These are phyloP conservation scores for Pammene aurita DNA, from an alignment of 2,888 invertebrate species.

Conservation along the genomic window DNA sequence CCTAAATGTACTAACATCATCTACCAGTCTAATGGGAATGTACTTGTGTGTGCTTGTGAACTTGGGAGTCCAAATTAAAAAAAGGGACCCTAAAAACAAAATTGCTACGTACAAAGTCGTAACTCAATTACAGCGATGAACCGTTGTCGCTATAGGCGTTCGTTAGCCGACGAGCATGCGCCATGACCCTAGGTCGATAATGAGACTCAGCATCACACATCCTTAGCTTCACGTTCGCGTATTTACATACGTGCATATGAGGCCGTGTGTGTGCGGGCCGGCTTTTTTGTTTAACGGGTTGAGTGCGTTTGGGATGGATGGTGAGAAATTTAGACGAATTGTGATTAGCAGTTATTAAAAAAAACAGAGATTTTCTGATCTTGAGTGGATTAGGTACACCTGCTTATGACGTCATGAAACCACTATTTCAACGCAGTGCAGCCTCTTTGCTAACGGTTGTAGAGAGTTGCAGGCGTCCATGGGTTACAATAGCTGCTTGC, in stretches of 20 bases:
- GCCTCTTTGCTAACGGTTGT: no score
- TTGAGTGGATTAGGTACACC: background rate
- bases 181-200: conserved; percentile 84
- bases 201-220: conserved; percentile 82
- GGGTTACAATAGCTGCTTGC: no score
- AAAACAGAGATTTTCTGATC: background rate
- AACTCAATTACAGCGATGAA: conserved; percentile 82
- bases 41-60: no score
- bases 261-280: conserved; percentile 41
- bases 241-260: conserved; percentile 83
- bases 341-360: conserved; percentile 1
- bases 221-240: conserved; percentile 80
- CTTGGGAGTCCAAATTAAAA: conserved; percentile 17
- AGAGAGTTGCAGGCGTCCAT: no score
- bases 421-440: no score
- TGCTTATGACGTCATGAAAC: no score
- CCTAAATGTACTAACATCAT: no score
- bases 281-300: conserved; percentile 41
- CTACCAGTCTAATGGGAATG: no score
- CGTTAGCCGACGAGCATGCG: conserved; percentile 82
- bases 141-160: conserved; percentile 82
- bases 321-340: conserved; percentile 18
- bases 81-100: conserved; percentile 61
- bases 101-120: conserved; percentile 83
- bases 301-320: conserved; percentile 19